Evolutionary conservation across 2,888 invertebrate genomes (phyloP).

Genomic region (Xestoiulus laeticollis): DNA sequence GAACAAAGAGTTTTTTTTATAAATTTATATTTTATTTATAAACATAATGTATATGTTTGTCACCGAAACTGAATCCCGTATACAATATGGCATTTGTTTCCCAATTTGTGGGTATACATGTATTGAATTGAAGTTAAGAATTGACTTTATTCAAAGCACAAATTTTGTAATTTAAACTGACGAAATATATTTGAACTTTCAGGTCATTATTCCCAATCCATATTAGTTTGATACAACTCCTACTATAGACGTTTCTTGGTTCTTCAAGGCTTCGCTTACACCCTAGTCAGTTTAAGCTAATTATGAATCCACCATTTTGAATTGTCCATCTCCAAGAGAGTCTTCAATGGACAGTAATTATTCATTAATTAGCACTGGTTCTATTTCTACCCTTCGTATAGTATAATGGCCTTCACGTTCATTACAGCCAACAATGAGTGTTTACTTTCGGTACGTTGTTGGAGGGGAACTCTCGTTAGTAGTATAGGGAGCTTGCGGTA

Average conservation of each 20-base stretch:
- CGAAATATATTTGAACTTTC: background rate
- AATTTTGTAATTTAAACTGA: background rate
- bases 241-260: too few relatives aligned
- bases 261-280: background rate
- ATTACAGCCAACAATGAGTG: slow-evolving; percentile 8
- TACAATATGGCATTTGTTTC: too few relatives aligned
- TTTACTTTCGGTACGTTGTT: slow-evolving; percentile 34
- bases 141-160: background rate
- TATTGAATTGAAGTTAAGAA: too few relatives aligned
- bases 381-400: background rate
- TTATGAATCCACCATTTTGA: background rate
- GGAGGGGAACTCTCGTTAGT: slow-evolving; percentile 11
- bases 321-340: background rate
- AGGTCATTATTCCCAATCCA: background rate
- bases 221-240: background rate
- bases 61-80: too few relatives aligned
- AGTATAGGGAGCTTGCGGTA: background rate
- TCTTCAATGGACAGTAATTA: background rate
- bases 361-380: slow-evolving; percentile 22
- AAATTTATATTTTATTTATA: too few relatives aligned
- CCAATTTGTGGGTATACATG: too few relatives aligned
- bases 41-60: too few relatives aligned
- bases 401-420: slow-evolving; percentile 4
- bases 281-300: background rate
- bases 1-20: too few relatives aligned